phyloP scores from a whole-genome alignment of 2,888 invertebrate species.

The Tyria jacobaeae region DNA sequence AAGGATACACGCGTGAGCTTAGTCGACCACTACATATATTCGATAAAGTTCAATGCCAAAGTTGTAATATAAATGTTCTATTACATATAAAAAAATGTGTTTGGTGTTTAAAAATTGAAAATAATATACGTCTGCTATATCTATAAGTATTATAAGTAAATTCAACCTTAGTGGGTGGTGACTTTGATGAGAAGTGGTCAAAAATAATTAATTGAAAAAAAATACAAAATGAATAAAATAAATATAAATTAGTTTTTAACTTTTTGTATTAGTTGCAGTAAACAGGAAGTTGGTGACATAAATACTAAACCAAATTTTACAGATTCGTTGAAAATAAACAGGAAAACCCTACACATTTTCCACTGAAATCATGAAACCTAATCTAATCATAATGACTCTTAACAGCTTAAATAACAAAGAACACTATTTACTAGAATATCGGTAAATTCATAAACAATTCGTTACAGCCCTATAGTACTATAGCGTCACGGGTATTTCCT shows the following conservation, averaged over 20 bases:
- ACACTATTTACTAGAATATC: not conserved
- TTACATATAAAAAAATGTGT: too few species aligned
- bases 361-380: not conserved
- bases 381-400: conserved; percentile 1
- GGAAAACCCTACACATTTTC: conserved; percentile 5
- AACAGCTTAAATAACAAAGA: not conserved
- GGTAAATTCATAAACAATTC: not conserved
- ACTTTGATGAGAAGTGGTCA: not conserved
- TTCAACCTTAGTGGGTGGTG: too few species aligned
- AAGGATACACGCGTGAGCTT: too few species aligned
- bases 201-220: too few species aligned
- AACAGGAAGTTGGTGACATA: not conserved
- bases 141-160: too few species aligned
- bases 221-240: too few species aligned
- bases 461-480: not conserved
- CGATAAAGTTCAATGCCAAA: too few species aligned
- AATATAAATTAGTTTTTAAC: too few species aligned
- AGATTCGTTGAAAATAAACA: not conserved
- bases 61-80: too few species aligned
- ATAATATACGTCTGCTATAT: too few species aligned
- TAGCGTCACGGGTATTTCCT: conserved; percentile 8
- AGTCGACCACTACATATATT: too few species aligned
- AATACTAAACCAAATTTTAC: not conserved
- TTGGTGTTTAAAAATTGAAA: too few species aligned
- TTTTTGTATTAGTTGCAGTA: not conserved